Base-by-base conservation (phyloP, 2,797 vertebrate genomes). In the Mormyrops attenuatus region DNA sequence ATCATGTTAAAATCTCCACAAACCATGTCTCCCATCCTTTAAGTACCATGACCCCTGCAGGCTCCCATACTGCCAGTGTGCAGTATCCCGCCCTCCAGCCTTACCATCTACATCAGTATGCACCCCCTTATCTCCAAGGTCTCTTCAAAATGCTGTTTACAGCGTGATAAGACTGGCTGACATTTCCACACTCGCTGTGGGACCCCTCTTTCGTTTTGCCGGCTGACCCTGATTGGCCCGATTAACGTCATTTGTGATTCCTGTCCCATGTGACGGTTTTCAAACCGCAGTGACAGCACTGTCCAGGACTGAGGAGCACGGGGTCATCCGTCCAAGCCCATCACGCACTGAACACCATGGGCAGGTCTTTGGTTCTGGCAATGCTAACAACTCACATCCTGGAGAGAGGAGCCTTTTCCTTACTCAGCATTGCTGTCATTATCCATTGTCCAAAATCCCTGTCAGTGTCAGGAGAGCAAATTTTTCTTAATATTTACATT, bases 191-290 rank as follows among this genome's bases (percentile, higher is more conserved):
- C 88, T 90, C 80, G 2, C 63, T 47, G 87, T 89, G 88, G 92
- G 91, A 90, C 90, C 86, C 89, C 69, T 15, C 82, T 91, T 91
- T 93, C 88, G 89, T 91, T 92, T 91, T 86, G 88, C 88, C 13
- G 69, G 22, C 44, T 80, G 69, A 17, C 15, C 11, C 85, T 66
- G 82, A 85, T 44, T 15, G 52, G 50, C 90, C 69, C 88, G 88
- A 91, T 92, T 93, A 91, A 92, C 92, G 88, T 86, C 89, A 90
- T 91, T 92, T 91, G 90, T 91, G 90, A 93, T 89, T 91, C 90
- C 90, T 82, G 88, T 20, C 69, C 63, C 90, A 85, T 87, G 90
- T 77, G 82, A 88, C 86, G 50, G 44, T 13, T 60, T 84, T 86
- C 84, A 82, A 22, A 84, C 49, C 17, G 26, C 85, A 9, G 26